Evolutionary conservation across 1,140 invertebrate genomes (phyloP), one percentile per base, ranked within the genome.

Genomic region (Drosophila nigromelanica): DNA sequence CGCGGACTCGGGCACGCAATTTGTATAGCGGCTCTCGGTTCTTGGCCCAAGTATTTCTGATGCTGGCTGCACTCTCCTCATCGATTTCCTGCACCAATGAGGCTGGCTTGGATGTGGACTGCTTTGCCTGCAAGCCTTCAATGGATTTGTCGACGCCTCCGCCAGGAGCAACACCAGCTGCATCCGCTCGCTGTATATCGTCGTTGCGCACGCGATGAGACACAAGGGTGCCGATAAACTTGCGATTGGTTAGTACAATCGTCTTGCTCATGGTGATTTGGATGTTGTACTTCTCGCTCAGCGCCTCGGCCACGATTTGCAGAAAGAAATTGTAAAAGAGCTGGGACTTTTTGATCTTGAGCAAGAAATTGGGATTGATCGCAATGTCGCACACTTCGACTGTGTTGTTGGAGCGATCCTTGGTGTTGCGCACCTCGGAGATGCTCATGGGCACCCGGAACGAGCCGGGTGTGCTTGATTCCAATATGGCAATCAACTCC

Each of bases 371-470:
- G 6, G 95, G 93, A 90, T 96, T 95, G 10, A 98, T 94, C 6
- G 96, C 95, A 40, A 97, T 94, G 92, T 97, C 96, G 92, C 95
- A 96, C 0, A 94, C 96, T 63, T 94, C 94, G 24, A 95, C 95
- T 0, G 94, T 93, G 12, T 93, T 92, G 12, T 95, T 95, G 73
- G 94, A 94, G 92, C 97, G 98, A 91, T 98, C 97, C 21, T 93
- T 92, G 85, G 97, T 97, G 11, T 93, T 93, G 76, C 96, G 95
- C 47, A 95, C 94, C 87, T 95, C 95, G 0, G 97, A 97, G 73
- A 98, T 95, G 89, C 97, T 97, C 95, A 98, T 96, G 2, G 97
- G 97, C 45, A 98, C 94, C 54, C 95, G 93, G 90, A 95, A 98
- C 43, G 93, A 93, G 5, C 94, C 94, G 0, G 95, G 93, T 60